Evolutionary conservation across 2,113 vertebrate species (phyloP).

Genomic region (Lamprologus sp.): DNA sequence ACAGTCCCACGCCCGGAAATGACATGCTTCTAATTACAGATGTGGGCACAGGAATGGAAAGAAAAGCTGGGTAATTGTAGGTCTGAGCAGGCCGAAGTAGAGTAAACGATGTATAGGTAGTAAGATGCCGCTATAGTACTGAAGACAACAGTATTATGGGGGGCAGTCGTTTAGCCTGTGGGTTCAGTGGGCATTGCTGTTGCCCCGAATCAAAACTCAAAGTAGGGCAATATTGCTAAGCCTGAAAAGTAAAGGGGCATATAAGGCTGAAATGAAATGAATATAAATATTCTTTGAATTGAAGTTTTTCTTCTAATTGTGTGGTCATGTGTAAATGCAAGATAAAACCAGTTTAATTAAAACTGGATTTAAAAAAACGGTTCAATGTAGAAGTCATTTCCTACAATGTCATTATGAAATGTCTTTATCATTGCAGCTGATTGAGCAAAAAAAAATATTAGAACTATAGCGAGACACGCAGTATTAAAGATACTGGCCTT

Average conservation of each 20-base stretch:
- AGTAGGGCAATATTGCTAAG: not conserved
- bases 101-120: constrained; percentile 33
- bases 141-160: constrained; percentile 27
- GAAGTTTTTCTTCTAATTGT: not conserved
- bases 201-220: not conserved
- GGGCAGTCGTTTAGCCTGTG: constrained; percentile 9
- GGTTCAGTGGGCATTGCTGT: constrained; percentile 9
- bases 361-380: not conserved
- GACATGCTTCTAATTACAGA: constrained; percentile 71
- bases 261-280: not conserved
- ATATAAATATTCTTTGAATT: constrained; percentile 5
- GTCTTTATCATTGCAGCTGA: not conserved
- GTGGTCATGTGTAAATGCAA: not conserved
- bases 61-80: constrained; percentile 53
- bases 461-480: not conserved
- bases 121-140: constrained; percentile 2
- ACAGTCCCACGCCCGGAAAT: constrained; percentile 65
- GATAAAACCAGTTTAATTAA: not conserved
- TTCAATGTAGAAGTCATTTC: not conserved
- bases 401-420: not conserved
- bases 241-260: not conserved
- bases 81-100: constrained; percentile 29
- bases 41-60: constrained; percentile 37
- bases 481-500: not conserved
- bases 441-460: not conserved